Percentiles rank a stretch among this genome's conserved stretches.
Evolutionary conservation across 2,888 invertebrate species (phyloP).

Genomic region (Vanessa cardui): DNA sequence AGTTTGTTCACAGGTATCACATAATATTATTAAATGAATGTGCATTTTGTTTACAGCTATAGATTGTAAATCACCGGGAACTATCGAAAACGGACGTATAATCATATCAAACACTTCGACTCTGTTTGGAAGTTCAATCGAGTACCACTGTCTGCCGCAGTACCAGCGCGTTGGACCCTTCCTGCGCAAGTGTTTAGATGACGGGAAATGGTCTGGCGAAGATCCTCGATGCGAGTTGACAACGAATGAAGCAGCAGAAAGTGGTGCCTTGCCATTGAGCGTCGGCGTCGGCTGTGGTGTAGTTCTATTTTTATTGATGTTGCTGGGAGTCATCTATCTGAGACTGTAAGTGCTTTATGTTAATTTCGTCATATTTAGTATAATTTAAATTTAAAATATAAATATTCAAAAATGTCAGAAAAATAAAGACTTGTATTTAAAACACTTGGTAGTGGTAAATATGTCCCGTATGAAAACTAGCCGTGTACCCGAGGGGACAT

Average conservation of each 20-base stretch:
- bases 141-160: conserved; percentile 94
- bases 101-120: conserved; percentile 93
- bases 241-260: conserved; percentile 87
- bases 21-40: conserved; percentile 14
- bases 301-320: conserved; percentile 89
- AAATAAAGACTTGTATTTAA: too few species aligned
- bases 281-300: conserved; percentile 93
- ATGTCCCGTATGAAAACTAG: too few species aligned
- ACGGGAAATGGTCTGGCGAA: conserved; percentile 93
- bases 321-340: conserved; percentile 90
- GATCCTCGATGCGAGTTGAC: conserved; percentile 91
- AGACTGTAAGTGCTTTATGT: conserved; percentile 86
- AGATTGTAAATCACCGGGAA: conserved; percentile 90
- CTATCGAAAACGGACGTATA: conserved; percentile 92
- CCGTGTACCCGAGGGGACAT: too few species aligned
- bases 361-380: not conserved
- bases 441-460: too few species aligned
- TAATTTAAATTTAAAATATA: too few species aligned
- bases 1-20: not conserved
- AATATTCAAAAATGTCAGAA: too few species aligned
- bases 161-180: conserved; percentile 92
- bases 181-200: conserved; percentile 91
- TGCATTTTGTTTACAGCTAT: conserved; percentile 83
- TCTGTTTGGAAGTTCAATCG: conserved; percentile 91
- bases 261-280: conserved; percentile 88